Conservation (phyloP, 2,888 invertebrate genomes). For the Tiphia femorata region DNA sequence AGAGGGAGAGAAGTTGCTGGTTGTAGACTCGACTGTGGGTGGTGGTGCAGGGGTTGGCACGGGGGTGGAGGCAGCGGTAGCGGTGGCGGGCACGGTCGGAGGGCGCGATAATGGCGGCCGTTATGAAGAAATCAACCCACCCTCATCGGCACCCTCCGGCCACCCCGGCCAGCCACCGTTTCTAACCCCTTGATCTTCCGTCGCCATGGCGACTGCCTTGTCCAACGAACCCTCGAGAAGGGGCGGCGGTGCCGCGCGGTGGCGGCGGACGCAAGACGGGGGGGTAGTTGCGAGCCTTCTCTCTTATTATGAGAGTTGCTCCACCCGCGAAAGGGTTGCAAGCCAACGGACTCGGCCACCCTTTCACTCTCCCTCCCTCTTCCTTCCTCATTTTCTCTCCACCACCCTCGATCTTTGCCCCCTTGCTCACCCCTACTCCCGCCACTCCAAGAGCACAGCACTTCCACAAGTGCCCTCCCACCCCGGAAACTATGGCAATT, state of each 20-base stretch:
- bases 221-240: conserved; percentile 52
- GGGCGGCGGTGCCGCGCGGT: conserved; percentile 3
- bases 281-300: conserved; percentile 39
- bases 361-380: conserved; percentile 4
- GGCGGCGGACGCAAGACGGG: conserved; percentile 15
- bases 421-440: too few species aligned
- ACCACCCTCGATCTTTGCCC: too few species aligned
- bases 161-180: conserved; percentile 28
- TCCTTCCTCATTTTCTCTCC: not conserved
- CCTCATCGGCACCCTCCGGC: conserved; percentile 28
- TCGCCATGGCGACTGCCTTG: conserved; percentile 65
- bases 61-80: conserved; percentile 1
- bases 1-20: not conserved
- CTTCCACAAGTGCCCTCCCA: not conserved
- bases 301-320: conserved; percentile 52
- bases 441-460: too few species aligned
- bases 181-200: conserved; percentile 52
- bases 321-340: conserved; percentile 53
- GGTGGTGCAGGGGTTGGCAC: conserved; percentile 15
- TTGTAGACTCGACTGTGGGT: too few species aligned
- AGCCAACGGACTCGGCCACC: not conserved
- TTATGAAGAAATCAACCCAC: conserved; percentile 68
- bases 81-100: conserved; percentile 39
- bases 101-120: conserved; percentile 66
- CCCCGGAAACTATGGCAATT: conserved; percentile 11